A percentile compares a stretch with the other conserved stretches of the same genome.
These are phyloP conservation scores for Ptychoptera contaminata DNA, from an alignment of 2,888 invertebrate species.

Conservation along the genomic window DNA sequence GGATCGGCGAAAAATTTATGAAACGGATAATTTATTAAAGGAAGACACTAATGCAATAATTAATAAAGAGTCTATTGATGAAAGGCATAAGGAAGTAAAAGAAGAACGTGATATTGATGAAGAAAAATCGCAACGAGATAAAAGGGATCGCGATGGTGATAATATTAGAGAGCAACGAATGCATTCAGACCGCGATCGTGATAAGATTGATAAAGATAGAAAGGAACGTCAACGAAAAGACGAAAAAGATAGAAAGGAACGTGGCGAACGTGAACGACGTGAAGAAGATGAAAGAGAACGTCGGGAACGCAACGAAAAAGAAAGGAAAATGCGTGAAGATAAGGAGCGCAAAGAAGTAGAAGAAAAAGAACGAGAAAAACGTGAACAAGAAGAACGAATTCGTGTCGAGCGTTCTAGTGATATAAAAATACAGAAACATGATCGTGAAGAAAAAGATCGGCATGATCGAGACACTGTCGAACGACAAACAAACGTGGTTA, in stretches of 20 bases:
- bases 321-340: conserved; percentile 8
- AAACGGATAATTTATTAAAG: neutral
- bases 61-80: conserved; percentile 13
- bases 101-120: conserved; percentile 21
- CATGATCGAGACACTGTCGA: conserved; percentile 23
- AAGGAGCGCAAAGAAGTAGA: conserved; percentile 17
- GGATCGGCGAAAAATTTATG: conserved; percentile 6
- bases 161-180: conserved; percentile 16
- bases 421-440: conserved; percentile 2
- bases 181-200: conserved; percentile 10
- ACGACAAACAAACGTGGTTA: conserved; percentile 22
- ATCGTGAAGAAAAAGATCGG: conserved; percentile 24
- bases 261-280: conserved; percentile 14
- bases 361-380: conserved; percentile 23
- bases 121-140: conserved; percentile 17
- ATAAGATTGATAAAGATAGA: conserved; percentile 8
- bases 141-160: conserved; percentile 18
- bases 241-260: conserved; percentile 21
- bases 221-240: conserved; percentile 23
- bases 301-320: conserved; percentile 15
- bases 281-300: conserved; percentile 20
- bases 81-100: conserved; percentile 21
- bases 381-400: conserved; percentile 14
- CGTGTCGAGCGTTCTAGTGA: conserved; percentile 14
- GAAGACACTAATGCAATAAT: neutral